These are phyloP conservation scores for Drosophila tani DNA, from an alignment of 1,140 invertebrate genomes.

Conservation along the genomic window DNA sequence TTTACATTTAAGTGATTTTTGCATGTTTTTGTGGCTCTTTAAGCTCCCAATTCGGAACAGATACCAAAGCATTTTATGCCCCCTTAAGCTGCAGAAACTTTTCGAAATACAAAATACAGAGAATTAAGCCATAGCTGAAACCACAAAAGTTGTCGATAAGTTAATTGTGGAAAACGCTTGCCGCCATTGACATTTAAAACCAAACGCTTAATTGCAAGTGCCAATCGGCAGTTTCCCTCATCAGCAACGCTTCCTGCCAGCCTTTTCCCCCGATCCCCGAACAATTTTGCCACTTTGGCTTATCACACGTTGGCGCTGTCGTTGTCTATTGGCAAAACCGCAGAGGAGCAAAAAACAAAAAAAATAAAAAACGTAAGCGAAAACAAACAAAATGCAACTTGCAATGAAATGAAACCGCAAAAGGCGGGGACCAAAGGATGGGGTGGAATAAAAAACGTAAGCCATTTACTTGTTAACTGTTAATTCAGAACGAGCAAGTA, in stretches of 20 bases:
- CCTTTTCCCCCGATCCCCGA: background rate
- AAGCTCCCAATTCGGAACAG: too few relatives aligned
- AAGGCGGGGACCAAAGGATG: background rate
- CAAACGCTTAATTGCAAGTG: constrained; percentile 73
- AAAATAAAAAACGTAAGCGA: constrained; percentile 25
- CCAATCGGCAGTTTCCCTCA: constrained; percentile 58
- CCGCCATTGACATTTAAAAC: constrained; percentile 60
- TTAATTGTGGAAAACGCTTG: constrained; percentile 33
- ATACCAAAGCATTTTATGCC: too few relatives aligned
- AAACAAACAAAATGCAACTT: constrained; percentile 55
- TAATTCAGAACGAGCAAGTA: constrained; percentile 34
- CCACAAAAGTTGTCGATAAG: constrained; percentile 21
- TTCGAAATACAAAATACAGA: background rate
- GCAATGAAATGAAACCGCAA: constrained; percentile 61
- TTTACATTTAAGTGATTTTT: background rate
- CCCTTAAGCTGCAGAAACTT: background rate
- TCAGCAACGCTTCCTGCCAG: constrained; percentile 1
- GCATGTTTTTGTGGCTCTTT: too few relatives aligned
- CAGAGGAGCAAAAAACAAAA: constrained; percentile 25
- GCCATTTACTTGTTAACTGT: constrained; percentile 57
- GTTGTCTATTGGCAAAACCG: constrained; percentile 28
- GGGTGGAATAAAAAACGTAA: constrained; percentile 34
- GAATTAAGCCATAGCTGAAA: background rate
- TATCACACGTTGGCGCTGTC: constrained; percentile 43
- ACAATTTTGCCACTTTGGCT: constrained; percentile 38